Evolutionary conservation across 2,797 vertebrate species (phyloP), one percentile per base, ranked within the genome.

Genomic region (Darevskia nairensis): DNA sequence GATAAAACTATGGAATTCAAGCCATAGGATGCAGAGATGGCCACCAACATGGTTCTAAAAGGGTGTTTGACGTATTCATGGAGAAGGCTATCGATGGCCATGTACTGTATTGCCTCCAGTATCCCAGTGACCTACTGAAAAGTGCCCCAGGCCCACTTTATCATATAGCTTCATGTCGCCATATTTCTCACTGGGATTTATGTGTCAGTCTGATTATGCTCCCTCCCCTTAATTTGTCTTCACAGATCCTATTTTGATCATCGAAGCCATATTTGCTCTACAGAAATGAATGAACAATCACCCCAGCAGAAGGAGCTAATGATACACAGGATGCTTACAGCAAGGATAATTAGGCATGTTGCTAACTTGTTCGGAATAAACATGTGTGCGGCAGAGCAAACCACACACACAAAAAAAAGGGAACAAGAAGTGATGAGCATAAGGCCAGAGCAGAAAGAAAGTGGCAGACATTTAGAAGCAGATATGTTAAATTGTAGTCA

Each of bases 271-370:
- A 76, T 74, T 85, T 85, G 27, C 4, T n/a, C 17, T 55, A 76
- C 71, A 86, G 19, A 89, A 89, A 76, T 59, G 84, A 86, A 89
- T 76, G 71, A 89, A 85, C 83, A 81, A 55, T 89, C 83, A 86
- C 59, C 46, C 50, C 72, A 86, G 32, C 84, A 89, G 79, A 86
- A 89, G 84, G 83, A 75, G 32, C 78, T 86, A 81, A 86, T 82
- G 61, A 86, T 82, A 85, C 44, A 81, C 78, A 76, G 61, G 59
- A 81, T 81, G 59, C 78, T 85, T 46, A 75, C 79, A 85, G 75
- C 44, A 41, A 89, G 44, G 44, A 85, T 82, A 89, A 89, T 89
- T 89, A 86, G 76, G 44, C 71, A 86, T 27, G 59, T 76, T 89
- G 77, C n/a, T 78, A 83, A 78, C 64, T 88, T 88, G 9, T 64